Conservation (phyloP, 1,140 invertebrate species). For the Triops longicaudatus region DNA sequence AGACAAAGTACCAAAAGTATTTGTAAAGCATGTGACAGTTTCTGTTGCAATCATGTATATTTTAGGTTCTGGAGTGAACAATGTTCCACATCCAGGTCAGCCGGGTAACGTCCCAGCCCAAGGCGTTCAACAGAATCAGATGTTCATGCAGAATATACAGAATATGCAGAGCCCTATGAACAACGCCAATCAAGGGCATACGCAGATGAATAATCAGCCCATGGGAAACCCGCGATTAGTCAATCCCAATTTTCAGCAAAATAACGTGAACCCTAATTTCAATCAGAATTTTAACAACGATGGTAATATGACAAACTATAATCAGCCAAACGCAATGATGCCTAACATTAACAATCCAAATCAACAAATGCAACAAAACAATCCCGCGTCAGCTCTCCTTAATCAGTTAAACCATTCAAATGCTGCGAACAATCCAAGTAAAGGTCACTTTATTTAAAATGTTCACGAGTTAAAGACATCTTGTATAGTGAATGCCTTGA, state of each 20-base stretch:
- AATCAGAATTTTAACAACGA: not conserved
- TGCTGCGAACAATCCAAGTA: slow-evolving; percentile 22
- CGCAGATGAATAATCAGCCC: not conserved
- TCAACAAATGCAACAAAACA: slow-evolving; percentile 21
- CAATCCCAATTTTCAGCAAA: not conserved
- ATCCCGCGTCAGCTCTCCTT: not conserved
- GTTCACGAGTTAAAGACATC: not conserved
- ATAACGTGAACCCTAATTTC: not conserved
- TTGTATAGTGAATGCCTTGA: not conserved
- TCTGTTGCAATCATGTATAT: not conserved
- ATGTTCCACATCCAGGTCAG: slow-evolving; percentile 28
- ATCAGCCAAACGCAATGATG: slow-evolving; percentile 12
- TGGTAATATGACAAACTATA: not conserved
- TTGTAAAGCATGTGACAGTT: not conserved
- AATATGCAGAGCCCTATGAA: slow-evolving; percentile 24
- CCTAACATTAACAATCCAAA: slow-evolving; percentile 19
- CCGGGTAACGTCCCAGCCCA: slow-evolving; percentile 21
- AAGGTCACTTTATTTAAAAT: slow-evolving; percentile 7
- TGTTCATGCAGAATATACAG: slow-evolving; percentile 16
- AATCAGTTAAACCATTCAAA: slow-evolving; percentile 16
- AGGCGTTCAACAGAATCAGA: slow-evolving; percentile 28
- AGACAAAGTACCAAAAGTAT: slow-evolving; percentile 50
- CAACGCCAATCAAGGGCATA: slow-evolving; percentile 22
- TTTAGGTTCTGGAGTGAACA: slow-evolving; percentile 13
- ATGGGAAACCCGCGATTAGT: not conserved